These are phyloP conservation scores for Phyllostomus hastatus DNA, from an alignment of 2,113 vertebrate genomes.

Conservation along the genomic window DNA sequence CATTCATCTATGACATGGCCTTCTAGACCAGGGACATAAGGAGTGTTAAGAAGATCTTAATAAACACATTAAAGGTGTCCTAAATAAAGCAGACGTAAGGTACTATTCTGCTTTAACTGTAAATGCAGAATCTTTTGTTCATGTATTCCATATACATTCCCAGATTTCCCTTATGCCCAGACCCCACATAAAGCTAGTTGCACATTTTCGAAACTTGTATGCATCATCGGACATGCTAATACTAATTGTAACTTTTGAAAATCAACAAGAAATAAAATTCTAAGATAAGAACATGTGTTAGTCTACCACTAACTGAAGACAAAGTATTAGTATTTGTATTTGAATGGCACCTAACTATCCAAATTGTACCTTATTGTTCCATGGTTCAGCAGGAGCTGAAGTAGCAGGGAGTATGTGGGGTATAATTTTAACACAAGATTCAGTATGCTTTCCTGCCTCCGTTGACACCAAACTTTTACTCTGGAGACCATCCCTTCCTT, in stretches of 20 bases:
- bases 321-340: background rate
- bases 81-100: background rate
- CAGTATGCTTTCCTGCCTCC: background rate
- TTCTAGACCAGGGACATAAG: background rate
- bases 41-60: background rate
- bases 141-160: background rate
- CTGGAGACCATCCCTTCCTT: background rate
- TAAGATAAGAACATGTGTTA: background rate
- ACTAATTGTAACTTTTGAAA: background rate
- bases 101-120: background rate
- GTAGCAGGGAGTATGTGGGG: background rate
- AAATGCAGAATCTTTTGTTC: background rate
- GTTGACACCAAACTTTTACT: background rate
- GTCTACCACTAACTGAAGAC: background rate
- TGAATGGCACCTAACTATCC: background rate
- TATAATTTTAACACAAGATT: background rate
- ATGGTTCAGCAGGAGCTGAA: background rate
- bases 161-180: background rate
- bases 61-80: background rate
- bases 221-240: background rate
- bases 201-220: background rate
- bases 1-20: background rate
- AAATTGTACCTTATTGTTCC: background rate
- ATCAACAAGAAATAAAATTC: background rate
- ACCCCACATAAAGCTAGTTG: background rate